Base-by-base conservation (phyloP, 2,888 invertebrate genomes). In the Flabesymbios commensalis region DNA sequence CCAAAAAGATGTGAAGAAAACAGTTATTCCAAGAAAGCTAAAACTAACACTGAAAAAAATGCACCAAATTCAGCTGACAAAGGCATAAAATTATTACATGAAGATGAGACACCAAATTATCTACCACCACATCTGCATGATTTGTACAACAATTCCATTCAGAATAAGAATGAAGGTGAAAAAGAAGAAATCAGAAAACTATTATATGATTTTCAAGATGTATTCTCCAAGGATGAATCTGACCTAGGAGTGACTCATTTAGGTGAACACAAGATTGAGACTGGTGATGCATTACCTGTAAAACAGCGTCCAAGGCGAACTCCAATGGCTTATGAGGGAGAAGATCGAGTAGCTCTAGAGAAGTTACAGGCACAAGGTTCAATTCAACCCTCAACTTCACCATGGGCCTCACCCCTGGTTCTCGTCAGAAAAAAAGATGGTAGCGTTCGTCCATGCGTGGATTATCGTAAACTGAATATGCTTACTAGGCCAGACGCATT, bases 381-480 rank as follows among this genome's bases (percentile, higher is more conserved):
- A 7, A 45, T 45, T 22, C 45, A 22, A 45, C 17, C 14, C 7
- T 45, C 45, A 45, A 17, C n/a, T 45, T 45, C 45, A 22, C 45
- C 45, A 17, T 45, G 45, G 45, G 45, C 45, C 10, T 45, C 45
- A 45, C 45, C 45, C 7, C 10, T 45, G n/a, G 45, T 45, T 7
- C 22, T 45, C 10, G 45, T 45, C 10, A 10, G 45, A 10, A 45
- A 45, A 24, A 45, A 45, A 45, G 22, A 10, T 19, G 45, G 45
- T 24, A 45, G 22, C 7, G 22, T 45, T 7, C 14, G 45, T 19
- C 17, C 24, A 7, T 45, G 45, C 22, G 45, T 45, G 14, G 45
- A 45, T 24, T 45, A 19, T 45, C 14, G 45, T 19, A 45, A 22
- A 22, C 22, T 45, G 22, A 45, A 45, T 45, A 22, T 10, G 7